Conservation (phyloP, 64 coral and sea anemone species). For the Montipora cactus region DNA sequence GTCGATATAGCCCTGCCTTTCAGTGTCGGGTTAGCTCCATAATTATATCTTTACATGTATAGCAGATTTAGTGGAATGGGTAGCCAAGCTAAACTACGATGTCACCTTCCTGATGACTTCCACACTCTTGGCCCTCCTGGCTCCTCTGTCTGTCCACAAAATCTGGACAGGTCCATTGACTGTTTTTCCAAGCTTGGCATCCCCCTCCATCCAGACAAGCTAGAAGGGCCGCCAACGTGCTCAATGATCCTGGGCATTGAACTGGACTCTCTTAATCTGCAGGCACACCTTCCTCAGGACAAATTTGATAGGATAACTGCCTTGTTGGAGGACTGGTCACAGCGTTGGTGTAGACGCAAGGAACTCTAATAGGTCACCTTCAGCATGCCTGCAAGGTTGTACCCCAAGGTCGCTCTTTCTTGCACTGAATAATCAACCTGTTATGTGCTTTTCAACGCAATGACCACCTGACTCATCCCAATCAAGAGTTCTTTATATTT, state of each 20-base stretch:
- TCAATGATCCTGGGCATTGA: conserved; percentile 41
- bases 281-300: neutral
- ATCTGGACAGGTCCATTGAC: too few species aligned
- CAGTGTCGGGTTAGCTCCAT: conserved; percentile 30
- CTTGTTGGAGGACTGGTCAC: neutral
- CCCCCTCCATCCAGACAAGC: conserved; percentile 54
- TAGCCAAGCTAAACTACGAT: too few species aligned
- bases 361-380: neutral
- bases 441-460: too few species aligned
- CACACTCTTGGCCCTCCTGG: too few species aligned
- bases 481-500: neutral
- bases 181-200: conserved; percentile 14
- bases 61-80: too few species aligned
- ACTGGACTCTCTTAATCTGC: conserved; percentile 28
- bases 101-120: too few species aligned
- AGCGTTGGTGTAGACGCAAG: conserved; percentile 17
- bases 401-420: too few species aligned
- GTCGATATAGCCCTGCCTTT: conserved; percentile 15
- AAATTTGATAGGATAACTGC: neutral
- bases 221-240: conserved; percentile 42
- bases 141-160: too few species aligned
- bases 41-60: neutral
- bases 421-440: too few species aligned
- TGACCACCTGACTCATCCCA: neutral
- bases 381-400: too few species aligned